These are phyloP conservation scores for Phoenicopterus ruber DNA, from an alignment of 2,113 vertebrate genomes.

Conservation along the genomic window DNA sequence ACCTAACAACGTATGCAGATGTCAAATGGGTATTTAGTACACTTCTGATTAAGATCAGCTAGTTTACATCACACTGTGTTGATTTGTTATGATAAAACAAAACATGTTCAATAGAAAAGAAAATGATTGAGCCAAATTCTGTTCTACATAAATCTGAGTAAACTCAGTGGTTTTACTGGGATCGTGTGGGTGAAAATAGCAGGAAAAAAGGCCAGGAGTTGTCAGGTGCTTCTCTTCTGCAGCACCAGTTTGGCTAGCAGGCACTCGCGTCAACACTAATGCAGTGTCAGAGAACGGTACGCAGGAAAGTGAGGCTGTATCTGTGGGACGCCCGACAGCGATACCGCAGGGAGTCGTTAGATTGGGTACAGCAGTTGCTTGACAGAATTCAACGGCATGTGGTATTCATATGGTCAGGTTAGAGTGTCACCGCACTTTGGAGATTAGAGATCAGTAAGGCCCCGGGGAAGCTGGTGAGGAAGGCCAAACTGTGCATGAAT, in stretches of 20 bases:
- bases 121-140: background rate
- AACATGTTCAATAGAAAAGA: background rate
- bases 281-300: background rate
- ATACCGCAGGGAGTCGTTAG: background rate
- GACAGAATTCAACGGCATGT: fast-evolving
- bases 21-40: background rate
- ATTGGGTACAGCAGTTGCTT: background rate
- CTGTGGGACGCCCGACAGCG: background rate
- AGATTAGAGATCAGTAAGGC: background rate
- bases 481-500: background rate
- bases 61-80: background rate
- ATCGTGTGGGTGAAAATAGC: fast-evolving
- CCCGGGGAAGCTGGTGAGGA: background rate
- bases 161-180: background rate
- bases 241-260: background rate
- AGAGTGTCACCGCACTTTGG: background rate
- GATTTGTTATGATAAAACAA: conserved; percentile 22
- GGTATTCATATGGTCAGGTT: background rate
- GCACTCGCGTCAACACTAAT: fast-evolving
- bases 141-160: background rate
- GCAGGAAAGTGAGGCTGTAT: background rate
- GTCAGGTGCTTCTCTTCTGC: background rate
- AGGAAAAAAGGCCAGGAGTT: background rate
- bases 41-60: conserved; percentile 8
- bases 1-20: background rate